Evolutionary conservation across 2,113 vertebrate species (phyloP).

Genomic region (Aix galericulata): DNA sequence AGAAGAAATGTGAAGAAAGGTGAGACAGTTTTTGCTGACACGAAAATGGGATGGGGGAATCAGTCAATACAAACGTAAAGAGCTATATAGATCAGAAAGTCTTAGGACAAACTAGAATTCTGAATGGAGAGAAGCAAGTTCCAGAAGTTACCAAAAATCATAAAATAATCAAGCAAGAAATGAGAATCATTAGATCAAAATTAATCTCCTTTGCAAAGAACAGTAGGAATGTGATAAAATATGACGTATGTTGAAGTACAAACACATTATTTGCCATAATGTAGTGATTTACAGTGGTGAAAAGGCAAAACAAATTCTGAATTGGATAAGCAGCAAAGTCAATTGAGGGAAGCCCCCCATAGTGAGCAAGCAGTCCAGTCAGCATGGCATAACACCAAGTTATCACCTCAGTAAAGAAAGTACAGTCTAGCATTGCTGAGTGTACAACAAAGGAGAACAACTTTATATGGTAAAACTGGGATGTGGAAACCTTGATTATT

Average conservation of each 20-base stretch:
- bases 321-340: not conserved
- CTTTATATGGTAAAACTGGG: conserved; percentile 37
- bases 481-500: conserved; percentile 66
- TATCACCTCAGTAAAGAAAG: not conserved
- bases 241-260: not conserved
- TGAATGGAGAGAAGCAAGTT: conserved; percentile 55
- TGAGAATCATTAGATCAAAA: conserved; percentile 1
- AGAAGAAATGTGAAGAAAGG: conserved; percentile 70
- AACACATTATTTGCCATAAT: not conserved
- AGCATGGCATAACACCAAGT: not conserved
- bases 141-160: conserved; percentile 32
- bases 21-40: conserved; percentile 71
- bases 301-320: not conserved
- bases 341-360: not conserved
- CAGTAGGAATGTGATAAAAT: not conserved
- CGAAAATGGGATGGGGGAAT: conserved; percentile 37
- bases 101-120: conserved; percentile 37
- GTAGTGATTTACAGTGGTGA: not conserved
- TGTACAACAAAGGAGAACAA: not conserved
- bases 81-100: conserved; percentile 36
- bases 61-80: conserved; percentile 70
- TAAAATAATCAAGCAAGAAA: conserved; percentile 14
- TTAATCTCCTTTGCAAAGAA: not conserved
- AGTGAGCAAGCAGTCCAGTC: not conserved
- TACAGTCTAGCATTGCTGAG: conserved; percentile 45